Evolutionary conservation across 1,140 invertebrate species (phyloP), one percentile per base, ranked within the genome.

Genomic region (Lucilia sericata): DNA sequence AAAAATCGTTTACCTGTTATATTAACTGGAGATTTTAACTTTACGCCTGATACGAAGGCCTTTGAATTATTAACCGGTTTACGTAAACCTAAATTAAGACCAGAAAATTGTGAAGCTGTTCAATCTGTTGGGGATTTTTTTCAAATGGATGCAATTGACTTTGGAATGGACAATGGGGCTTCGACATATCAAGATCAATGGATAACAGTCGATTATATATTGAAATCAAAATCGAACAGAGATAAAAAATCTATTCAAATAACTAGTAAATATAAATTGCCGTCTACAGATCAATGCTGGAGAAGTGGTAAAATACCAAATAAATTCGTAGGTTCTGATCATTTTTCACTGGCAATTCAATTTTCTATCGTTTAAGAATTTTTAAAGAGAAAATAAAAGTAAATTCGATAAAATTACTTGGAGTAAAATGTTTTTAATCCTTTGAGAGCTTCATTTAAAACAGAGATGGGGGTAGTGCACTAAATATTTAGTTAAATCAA

Each of bases 1-100:
- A 13, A 34, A 17, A 25, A 2, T 12, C 60, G 96, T 88, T 89
- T 95, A 76, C 97, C 98, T 0, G 93, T 97, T 2, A 94, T 99
- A 84, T 84, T 99, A 75, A 95, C 96, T 12, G 98, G 98, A 0
- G 98, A 99, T 91, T 96, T 99, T 81, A 99, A 99, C 91, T 94
- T 95, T 8, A 91, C 94, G 85, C 95, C 96, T 0, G 88, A 94
- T 70, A 95, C 94, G 55, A 92, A 94, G 5, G 93, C 98, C 0
- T 95, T 97, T 86, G 91, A 94, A 80, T 94, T 97, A 75, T 91
- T 98, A 74, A 93, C 92, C 0, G 91, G 92, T n/a, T 60, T 25
- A n/a, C 78, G 74, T n/a, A 25, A 75, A 30, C 5, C 17, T 17
- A 13, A 4, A 21, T 96, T 21, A 2, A 70, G 81, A 96, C 95